phyloP scores from a whole-genome alignment of 2,113 vertebrate genomes.

The Rostratula benghalensis region DNA sequence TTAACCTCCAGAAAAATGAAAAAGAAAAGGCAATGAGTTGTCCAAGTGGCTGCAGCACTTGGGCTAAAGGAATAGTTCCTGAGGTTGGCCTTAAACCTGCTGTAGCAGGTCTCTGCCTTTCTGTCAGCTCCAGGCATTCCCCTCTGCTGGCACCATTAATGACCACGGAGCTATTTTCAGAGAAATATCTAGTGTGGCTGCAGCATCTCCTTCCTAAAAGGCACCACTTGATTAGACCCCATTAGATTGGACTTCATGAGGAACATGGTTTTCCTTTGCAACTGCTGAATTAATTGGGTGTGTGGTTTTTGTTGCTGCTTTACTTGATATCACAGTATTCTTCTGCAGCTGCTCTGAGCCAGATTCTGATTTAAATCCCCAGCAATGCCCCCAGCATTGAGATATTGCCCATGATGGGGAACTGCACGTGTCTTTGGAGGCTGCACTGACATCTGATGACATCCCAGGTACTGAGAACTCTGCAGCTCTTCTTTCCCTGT shows the following conservation, averaged over 20 bases:
- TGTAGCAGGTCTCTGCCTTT: background rate
- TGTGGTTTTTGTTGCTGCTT: fast-evolving
- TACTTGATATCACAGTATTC: background rate
- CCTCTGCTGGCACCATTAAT: fast-evolving
- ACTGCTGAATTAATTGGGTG: background rate
- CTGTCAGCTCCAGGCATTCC: fast-evolving
- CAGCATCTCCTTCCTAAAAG: background rate
- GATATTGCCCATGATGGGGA: background rate
- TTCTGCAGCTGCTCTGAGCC: background rate
- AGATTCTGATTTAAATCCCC: background rate
- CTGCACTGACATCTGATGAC: too few relatives aligned
- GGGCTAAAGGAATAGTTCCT: background rate
- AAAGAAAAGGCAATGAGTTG: background rate
- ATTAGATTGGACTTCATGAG: background rate
- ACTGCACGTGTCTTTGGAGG: background rate
- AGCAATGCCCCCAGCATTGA: background rate
- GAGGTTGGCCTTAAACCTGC: background rate
- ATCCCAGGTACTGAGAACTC: background rate
- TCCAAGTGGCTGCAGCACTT: background rate
- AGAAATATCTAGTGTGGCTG: background rate
- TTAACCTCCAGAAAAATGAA: background rate
- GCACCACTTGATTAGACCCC: background rate
- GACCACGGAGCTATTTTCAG: background rate
- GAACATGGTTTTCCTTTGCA: background rate
- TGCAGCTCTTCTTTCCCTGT: background rate